A percentile compares a stretch with the other conserved stretches of the same genome.
Evolutionary conservation across 2,888 invertebrate genomes (phyloP).

Genomic region (Microlaimidae sp.): DNA sequence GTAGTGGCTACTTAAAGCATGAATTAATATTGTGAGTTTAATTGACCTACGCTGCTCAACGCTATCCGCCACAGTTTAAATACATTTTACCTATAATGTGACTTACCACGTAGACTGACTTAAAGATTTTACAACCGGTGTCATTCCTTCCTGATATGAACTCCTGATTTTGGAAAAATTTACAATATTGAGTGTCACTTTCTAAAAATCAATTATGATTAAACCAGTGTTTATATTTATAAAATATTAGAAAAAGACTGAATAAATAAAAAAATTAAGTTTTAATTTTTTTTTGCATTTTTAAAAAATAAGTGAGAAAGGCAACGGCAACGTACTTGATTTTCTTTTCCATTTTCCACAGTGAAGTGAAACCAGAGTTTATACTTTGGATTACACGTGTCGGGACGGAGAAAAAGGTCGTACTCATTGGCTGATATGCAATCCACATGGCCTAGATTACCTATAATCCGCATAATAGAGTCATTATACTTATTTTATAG

Average conservation of each 20-base stretch:
- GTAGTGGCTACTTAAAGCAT: no score
- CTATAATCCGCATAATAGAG: no score
- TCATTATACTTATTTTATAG: no score
- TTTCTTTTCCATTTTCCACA: constrained; percentile 68
- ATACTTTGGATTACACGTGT: constrained; percentile 78
- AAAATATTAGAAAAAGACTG: neutral
- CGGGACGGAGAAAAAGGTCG: constrained; percentile 83
- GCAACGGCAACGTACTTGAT: neutral
- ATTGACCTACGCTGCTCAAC: no score
- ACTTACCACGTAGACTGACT: constrained; percentile 73
- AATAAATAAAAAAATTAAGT: constrained; percentile 13
- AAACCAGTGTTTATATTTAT: neutral
- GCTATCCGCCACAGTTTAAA: no score
- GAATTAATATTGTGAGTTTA: no score
- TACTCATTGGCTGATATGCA: constrained; percentile 83
- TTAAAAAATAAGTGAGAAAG: constrained; percentile 12
- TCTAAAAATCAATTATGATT: constrained; percentile 48
- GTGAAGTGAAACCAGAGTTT: constrained; percentile 97
- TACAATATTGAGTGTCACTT: constrained; percentile 87
- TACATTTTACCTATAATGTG: no score
- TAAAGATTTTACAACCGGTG: constrained; percentile 78
- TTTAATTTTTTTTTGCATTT: constrained; percentile 21
- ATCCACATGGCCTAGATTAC: constrained; percentile 82
- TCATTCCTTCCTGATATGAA: constrained; percentile 65
- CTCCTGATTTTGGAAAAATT: constrained; percentile 83